Percentiles rank a stretch among this genome's conserved stretches.
Conservation (phyloP, 2,113 vertebrate genomes). For the Gallinago undulata region DNA sequence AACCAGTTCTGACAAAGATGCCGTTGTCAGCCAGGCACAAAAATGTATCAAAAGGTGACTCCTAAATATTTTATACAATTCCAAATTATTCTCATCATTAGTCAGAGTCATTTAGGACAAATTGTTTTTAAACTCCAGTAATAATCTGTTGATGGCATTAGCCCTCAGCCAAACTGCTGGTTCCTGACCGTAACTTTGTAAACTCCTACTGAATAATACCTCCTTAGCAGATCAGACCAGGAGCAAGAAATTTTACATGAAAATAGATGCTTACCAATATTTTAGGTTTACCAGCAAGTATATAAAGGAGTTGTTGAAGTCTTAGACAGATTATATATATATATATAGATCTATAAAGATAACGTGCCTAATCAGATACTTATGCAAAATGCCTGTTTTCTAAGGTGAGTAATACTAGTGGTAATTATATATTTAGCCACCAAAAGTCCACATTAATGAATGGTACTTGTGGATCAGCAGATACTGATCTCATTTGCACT, state of each 20-base stretch:
- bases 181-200: background rate
- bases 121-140: background rate
- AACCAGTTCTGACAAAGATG: constrained; percentile 27
- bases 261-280: constrained; percentile 37
- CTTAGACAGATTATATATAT: constrained; percentile 45
- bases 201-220: background rate
- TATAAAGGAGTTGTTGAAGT: constrained; percentile 31
- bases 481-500: background rate
- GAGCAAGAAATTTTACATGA: constrained; percentile 20
- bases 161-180: background rate
- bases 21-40: background rate
- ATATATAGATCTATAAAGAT: constrained; percentile 45
- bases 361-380: constrained; percentile 73
- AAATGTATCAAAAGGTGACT: background rate
- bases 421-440: constrained; percentile 66
- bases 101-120: background rate
- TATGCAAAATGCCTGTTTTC: constrained; percentile 74
- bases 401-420: constrained; percentile 69
- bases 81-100: background rate
- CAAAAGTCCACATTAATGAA: constrained; percentile 68
- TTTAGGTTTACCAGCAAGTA: constrained; percentile 50
- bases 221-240: background rate
- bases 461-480: constrained; percentile 6
- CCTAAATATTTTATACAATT: background rate
- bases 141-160: background rate